A percentile compares a stretch with the other conserved stretches of the same genome.
phyloP scores from a whole-genome alignment of 2,888 invertebrate species.

The Parelbella ahira region DNA sequence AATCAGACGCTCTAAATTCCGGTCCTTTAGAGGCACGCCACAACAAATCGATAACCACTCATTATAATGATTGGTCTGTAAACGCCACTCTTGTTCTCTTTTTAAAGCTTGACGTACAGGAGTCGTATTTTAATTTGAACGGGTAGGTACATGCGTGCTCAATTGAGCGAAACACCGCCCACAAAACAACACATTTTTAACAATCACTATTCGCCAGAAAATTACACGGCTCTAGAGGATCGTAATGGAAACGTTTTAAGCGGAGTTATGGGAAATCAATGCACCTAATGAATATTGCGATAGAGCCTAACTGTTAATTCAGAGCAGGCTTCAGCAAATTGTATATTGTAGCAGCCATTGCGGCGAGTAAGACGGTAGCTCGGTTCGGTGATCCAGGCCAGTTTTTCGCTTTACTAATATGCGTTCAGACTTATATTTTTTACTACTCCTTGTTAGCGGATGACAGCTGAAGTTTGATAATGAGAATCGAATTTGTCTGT shows the following conservation, averaged over 20 bases:
- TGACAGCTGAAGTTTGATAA: neutral
- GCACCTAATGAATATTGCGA: conserved; percentile 6
- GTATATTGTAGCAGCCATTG: neutral
- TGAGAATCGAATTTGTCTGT: neutral
- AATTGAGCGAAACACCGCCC: conserved; percentile 29
- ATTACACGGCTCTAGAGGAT: conserved; percentile 25
- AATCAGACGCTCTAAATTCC: conserved; percentile 66
- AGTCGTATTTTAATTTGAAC: conserved; percentile 60
- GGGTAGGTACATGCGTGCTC: conserved; percentile 29
- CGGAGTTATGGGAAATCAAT: conserved; percentile 13
- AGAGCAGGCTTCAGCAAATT: neutral
- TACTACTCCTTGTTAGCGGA: neutral
- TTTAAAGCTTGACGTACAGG: conserved; percentile 66
- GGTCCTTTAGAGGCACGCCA: conserved; percentile 73
- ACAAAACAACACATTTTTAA: conserved; percentile 26
- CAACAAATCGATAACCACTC: conserved; percentile 76
- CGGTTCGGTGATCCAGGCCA: neutral
- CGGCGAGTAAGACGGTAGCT: conserved; percentile 2
- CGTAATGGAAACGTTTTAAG: conserved; percentile 6
- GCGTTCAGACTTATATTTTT: conserved; percentile 4
- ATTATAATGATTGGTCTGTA: conserved; percentile 77
- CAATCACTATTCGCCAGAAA: conserved; percentile 27
- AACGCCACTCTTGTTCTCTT: conserved; percentile 64
- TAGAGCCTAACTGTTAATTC: neutral
- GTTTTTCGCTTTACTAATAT: neutral